Evolutionary conservation across 2,888 invertebrate genomes (phyloP).

Genomic region (Drosophila yooni): DNA sequence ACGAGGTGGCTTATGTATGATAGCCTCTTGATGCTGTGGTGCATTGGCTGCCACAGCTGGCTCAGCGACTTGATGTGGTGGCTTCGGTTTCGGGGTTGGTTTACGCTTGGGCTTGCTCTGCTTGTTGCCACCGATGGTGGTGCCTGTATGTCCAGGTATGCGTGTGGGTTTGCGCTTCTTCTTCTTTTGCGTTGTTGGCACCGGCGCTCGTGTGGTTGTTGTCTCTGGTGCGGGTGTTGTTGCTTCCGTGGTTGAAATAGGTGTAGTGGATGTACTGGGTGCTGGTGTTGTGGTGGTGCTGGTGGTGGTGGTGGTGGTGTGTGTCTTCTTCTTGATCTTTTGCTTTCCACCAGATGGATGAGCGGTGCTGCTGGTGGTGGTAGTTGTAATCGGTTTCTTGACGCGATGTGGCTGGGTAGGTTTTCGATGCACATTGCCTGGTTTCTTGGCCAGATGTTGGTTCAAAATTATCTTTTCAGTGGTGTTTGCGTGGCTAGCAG

Average conservation of each 20-base stretch:
- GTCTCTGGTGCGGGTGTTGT: constrained; percentile 38
- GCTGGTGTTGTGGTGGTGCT: constrained; percentile 29
- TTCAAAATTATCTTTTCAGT: constrained; percentile 44
- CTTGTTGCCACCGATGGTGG: constrained; percentile 25
- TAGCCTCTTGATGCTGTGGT: constrained; percentile 48
- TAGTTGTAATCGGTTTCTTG: constrained; percentile 69
- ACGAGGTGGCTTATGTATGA: constrained; percentile 38
- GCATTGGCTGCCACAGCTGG: constrained; percentile 40
- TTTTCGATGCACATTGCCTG: constrained; percentile 58
- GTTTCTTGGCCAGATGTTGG: constrained; percentile 68
- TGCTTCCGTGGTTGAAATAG: constrained; percentile 22
- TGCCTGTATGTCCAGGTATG: constrained; percentile 53
- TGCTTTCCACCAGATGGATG: constrained; percentile 62
- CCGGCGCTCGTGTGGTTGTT: constrained; percentile 30
- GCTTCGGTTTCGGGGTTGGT: constrained; percentile 62
- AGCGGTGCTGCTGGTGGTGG: constrained; percentile 39
- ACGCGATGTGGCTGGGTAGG: constrained; percentile 70
- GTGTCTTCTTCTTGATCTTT: constrained; percentile 78
- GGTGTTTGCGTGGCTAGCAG: constrained; percentile 3
- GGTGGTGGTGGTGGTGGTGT: constrained; percentile 36
- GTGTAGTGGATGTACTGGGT: constrained; percentile 21
- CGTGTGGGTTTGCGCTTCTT: constrained; percentile 82
- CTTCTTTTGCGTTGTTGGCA: constrained; percentile 66
- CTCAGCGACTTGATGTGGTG: constrained; percentile 30
- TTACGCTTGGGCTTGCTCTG: constrained; percentile 46